phyloP scores from a whole-genome alignment of 1,140 invertebrate genomes.

The Nasonia longicornis region DNA sequence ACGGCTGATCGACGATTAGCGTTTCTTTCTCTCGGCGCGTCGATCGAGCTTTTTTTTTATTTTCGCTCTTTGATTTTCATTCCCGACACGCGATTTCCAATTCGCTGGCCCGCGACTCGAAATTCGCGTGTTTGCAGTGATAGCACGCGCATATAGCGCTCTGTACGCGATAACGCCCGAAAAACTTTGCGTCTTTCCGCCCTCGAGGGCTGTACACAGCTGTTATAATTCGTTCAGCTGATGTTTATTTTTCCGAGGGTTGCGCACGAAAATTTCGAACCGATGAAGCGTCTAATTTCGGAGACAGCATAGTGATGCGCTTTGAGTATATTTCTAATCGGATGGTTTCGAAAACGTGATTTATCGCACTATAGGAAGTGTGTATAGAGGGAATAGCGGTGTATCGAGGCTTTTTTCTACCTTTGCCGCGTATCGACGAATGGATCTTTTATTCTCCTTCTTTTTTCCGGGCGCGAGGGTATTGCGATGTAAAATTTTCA shows the following conservation, averaged over 20 bases:
- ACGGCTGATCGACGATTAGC: constrained; percentile 61
- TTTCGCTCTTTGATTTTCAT: constrained; percentile 38
- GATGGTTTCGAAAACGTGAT: background rate
- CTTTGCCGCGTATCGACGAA: background rate
- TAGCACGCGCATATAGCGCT: background rate
- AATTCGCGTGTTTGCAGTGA: constrained; percentile 48
- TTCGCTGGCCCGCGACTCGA: constrained; percentile 44
- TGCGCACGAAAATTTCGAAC: too few relatives aligned
- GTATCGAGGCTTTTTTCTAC: background rate
- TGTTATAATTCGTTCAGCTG: background rate
- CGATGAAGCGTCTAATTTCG: background rate
- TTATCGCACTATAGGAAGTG: background rate
- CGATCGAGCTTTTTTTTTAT: constrained; percentile 18
- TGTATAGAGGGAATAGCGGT: background rate
- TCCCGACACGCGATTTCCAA: constrained; percentile 51
- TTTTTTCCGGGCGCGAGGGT: background rate
- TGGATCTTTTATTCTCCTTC: background rate
- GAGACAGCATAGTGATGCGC: background rate
- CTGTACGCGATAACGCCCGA: constrained; percentile 29
- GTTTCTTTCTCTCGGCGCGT: constrained; percentile 55
- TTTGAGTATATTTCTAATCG: background rate
- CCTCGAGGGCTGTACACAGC: too few relatives aligned
- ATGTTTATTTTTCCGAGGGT: background rate
- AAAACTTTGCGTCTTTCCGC: constrained; percentile 26
- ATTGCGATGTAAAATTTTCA: background rate